A percentile compares a stretch with the other conserved stretches of the same genome.
Evolutionary conservation across 2,888 invertebrate species (phyloP).

Genomic region (Vandiemenella viatica): DNA sequence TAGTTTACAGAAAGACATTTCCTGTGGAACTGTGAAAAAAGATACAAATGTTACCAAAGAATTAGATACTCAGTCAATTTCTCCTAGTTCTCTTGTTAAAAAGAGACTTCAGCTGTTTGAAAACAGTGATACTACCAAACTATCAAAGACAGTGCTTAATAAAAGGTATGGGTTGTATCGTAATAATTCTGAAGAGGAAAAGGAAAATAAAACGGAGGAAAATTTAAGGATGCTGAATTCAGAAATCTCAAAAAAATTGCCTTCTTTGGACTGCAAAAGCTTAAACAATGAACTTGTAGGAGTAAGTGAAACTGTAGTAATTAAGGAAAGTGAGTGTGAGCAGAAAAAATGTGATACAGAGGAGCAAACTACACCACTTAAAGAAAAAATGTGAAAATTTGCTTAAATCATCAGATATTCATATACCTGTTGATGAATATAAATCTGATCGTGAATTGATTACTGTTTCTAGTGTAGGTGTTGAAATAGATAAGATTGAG

Average conservation of each 20-base stretch:
- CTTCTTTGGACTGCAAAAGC: too few relatives aligned
- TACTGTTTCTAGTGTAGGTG: neutral
- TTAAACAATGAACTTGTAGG: neutral
- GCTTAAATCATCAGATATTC: too few relatives aligned
- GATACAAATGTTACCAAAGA: constrained; percentile 10
- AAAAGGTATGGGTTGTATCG: neutral
- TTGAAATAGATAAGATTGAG: neutral
- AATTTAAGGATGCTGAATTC: neutral
- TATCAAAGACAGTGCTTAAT: neutral
- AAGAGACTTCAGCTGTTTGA: constrained; percentile 30
- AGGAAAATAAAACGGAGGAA: neutral
- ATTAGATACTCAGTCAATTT: constrained; percentile 9
- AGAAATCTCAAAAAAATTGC: neutral
- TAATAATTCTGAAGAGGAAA: constrained; percentile 2
- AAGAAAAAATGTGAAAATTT: too few relatives aligned
- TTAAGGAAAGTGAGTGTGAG: too few relatives aligned
- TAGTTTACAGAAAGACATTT: neutral
- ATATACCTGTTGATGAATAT: neutral
- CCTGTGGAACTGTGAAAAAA: neutral
- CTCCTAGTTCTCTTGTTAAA: constrained; percentile 26
- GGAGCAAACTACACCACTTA: too few relatives aligned
- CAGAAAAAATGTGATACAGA: too few relatives aligned
- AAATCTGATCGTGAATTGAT: neutral
- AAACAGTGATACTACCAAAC: constrained; percentile 14
- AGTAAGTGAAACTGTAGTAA: neutral